A percentile compares a stretch with the other conserved stretches of the same genome.
phyloP scores from a whole-genome alignment of 35 echinoderm and acorn worm genomes.

The Anneissia japonica region DNA sequence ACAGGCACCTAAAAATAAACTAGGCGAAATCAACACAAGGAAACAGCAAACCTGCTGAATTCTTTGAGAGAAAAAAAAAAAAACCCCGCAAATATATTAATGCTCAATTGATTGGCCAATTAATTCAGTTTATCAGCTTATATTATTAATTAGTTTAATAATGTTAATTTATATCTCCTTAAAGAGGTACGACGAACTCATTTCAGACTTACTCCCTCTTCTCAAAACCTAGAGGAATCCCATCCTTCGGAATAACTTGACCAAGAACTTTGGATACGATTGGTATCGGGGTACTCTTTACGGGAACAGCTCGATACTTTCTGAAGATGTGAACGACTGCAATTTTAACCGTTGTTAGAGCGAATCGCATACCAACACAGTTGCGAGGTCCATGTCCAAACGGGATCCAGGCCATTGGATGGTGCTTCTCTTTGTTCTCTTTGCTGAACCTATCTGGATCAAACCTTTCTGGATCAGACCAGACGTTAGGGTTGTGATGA shows the following conservation, averaged over 20 bases:
- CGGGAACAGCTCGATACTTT: neutral
- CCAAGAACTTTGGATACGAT: neutral
- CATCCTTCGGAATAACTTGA: neutral
- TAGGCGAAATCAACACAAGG: too few species aligned
- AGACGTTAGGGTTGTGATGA: slow-evolving; percentile 29
- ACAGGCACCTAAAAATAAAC: too few species aligned
- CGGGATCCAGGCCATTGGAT: slow-evolving; percentile 26
- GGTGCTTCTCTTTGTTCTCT: slow-evolving; percentile 17
- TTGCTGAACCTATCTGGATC: slow-evolving; percentile 44
- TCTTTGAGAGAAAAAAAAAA: too few species aligned
- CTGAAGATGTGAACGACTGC: neutral
- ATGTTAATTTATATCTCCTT: too few species aligned
- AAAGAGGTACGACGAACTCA: too few species aligned
- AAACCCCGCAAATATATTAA: too few species aligned
- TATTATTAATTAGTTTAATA: too few species aligned
- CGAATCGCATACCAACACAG: slow-evolving; percentile 36
- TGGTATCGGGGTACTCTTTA: neutral
- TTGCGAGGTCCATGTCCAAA: slow-evolving; percentile 45
- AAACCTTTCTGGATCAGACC: too few species aligned
- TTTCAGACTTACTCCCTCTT: neutral
- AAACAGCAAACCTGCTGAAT: too few species aligned
- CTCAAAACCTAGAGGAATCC: neutral
- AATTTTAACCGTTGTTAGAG: slow-evolving; percentile 7
- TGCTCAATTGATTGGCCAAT: too few species aligned
- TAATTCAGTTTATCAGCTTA: too few species aligned